phyloP scores from a whole-genome alignment of 1,140 invertebrate species.

The Heliconius eleuchia region DNA sequence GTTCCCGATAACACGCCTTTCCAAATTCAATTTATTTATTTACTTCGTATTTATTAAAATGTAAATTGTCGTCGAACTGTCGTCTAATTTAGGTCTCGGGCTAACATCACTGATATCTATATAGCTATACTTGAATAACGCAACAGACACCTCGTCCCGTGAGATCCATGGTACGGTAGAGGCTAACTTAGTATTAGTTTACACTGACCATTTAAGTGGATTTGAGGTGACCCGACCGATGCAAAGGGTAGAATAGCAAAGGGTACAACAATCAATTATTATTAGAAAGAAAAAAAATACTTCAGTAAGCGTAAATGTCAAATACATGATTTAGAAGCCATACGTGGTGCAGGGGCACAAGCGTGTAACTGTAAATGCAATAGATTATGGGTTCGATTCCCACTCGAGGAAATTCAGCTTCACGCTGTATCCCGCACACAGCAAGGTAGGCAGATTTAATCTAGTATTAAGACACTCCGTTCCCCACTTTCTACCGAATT shows the following conservation, averaged over 20 bases:
- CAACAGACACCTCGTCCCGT: neutral
- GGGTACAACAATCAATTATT: neutral
- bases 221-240: neutral
- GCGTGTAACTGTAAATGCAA: no score
- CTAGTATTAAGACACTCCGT: no score
- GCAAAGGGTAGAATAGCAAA: neutral
- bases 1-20: no score
- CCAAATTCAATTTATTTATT: neutral
- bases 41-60: neutral
- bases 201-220: neutral
- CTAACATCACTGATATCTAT: neutral
- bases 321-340: neutral
- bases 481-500: no score
- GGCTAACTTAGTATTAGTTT: neutral
- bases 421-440: no score
- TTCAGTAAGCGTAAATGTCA: neutral
- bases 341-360: no score
- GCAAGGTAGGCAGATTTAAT: no score
- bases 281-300: neutral
- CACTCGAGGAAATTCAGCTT: no score
- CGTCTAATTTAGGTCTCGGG: neutral
- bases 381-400: no score
- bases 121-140: neutral
- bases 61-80: neutral
- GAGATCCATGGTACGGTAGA: neutral